Base-by-base conservation (phyloP, 2,888 invertebrate species). In the Osedax fenrisi region DNA sequence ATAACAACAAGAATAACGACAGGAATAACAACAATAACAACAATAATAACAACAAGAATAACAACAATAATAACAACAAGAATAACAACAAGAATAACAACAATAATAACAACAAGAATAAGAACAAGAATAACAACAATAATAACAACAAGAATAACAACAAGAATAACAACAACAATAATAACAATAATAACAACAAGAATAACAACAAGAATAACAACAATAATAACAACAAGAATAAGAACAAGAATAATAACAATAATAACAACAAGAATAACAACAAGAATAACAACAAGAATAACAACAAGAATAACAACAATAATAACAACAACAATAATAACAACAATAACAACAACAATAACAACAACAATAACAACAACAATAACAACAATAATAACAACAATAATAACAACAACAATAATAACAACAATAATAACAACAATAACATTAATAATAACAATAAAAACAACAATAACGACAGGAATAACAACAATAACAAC, bases 261-360 rank as follows among this genome's bases (percentile, higher is more conserved):
- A 3, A 72, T 22, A 3, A 72, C 1, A 24, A 72, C n/a, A 24
- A 72, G 22, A 61, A 72, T 3, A 2, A 70, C 2, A 61, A 70
- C 23, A 68, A 73, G 1, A 25, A 73, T 73, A 25, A 73, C 5
- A 25, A 73, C n/a, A 25, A 73, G 17, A 25, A 73, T 73, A 25
- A 73, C 10, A 22, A 56, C 41, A 24, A 75, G 10, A 24, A 75
- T 13, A 23, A 75, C 22, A 21, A 74, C 23, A 24, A 75, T 22
- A n/a, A 74, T 27, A n/a, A 2, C 41, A n/a, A 74, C 23, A 27
- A 74, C 23, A n/a, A 74, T 5, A 17, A 41, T 41, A 41, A 41
- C 17, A 17, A 41, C 17, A 41, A 41, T 41, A 17, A 41, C 17
- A 41, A 41, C 17, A 17, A 41, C 17, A 41, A 41, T 41, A 17